Evolutionary conservation across 2,797 vertebrate genomes (phyloP), one percentile per base, ranked within the genome.

Genomic region (Ambastaia sidthimunki): DNA sequence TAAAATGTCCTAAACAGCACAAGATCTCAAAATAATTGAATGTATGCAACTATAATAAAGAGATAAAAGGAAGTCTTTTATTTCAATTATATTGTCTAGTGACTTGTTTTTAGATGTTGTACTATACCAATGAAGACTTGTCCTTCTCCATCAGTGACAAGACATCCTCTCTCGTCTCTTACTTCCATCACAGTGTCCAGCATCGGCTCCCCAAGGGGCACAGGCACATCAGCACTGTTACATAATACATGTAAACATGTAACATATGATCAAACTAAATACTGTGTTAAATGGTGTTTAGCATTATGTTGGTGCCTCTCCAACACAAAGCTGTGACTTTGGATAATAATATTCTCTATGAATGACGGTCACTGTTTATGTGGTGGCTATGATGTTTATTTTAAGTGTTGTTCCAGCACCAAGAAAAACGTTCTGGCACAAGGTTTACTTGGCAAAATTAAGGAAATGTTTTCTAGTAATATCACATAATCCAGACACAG

Each of bases 61-160:
- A 4, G 23, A 59, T 2, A 13, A 11, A 23, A 57, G 16, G 3
- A 48, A 50, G 48, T 50, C 48, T 18, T 50, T 6, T 6, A 1
- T 50, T 18, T 18, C 10, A 55, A 19, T 25, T 59, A 0, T 3
- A 3, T 34, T 63, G 10, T 65, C 34, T 34, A 63, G 28, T 34
- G 60, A 34, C 28, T 41, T 19, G 11, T 13, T 65, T 76, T 76
- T 31, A 21, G 41, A 34, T 47, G 16, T 6, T 19, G 11, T 68
- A 21, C 7, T 4, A 10, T 84, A 98, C 98, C 98, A 94, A 99
- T 93, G 86, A 96, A 96, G 73, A 98, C 82, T 90, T 98, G 96
- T 71, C 98, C 98, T 85, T 95, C 94, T 4, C 98, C 97, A 90
- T 97, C 93, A 13, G 93, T 87, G 74, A 98, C 80, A 71, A 89